Evolutionary conservation across 1,140 invertebrate genomes (phyloP).

Genomic region (Heliothis virescens): DNA sequence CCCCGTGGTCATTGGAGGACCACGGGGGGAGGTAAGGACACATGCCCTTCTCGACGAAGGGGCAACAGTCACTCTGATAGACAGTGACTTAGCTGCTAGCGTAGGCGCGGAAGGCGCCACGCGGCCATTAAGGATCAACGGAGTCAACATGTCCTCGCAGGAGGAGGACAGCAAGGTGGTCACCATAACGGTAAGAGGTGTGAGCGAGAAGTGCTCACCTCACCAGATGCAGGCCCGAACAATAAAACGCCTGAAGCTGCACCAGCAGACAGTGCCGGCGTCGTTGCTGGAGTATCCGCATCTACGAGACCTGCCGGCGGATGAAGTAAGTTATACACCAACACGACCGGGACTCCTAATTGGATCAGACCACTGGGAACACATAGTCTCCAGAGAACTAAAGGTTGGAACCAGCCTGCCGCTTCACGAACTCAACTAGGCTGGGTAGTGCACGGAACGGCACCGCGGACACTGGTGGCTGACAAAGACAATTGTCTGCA

Average conservation of each 20-base stretch:
- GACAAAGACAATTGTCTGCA: background rate
- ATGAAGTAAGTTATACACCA: background rate
- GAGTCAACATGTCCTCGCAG: background rate
- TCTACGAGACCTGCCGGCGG: background rate
- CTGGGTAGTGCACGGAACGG: background rate
- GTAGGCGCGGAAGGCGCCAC: too few relatives aligned
- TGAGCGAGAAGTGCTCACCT: background rate
- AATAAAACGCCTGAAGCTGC: background rate
- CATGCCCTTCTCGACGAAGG: too few relatives aligned
- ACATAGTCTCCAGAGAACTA: background rate
- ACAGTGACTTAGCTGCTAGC: too few relatives aligned
- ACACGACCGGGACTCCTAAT: background rate
- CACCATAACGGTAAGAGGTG: background rate
- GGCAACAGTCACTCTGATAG: too few relatives aligned
- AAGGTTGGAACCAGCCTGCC: background rate
- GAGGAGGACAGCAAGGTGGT: background rate
- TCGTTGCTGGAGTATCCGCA: background rate
- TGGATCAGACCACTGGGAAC: background rate
- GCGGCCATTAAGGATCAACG: too few relatives aligned
- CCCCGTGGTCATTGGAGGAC: background rate
- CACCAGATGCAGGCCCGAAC: background rate
- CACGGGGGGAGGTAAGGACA: constrained; percentile 21
- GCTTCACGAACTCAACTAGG: background rate
- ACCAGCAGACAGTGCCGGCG: background rate
- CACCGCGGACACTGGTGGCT: too few relatives aligned